phyloP scores from a whole-genome alignment of 2,888 invertebrate genomes.

The Coenonympha glycerion region DNA sequence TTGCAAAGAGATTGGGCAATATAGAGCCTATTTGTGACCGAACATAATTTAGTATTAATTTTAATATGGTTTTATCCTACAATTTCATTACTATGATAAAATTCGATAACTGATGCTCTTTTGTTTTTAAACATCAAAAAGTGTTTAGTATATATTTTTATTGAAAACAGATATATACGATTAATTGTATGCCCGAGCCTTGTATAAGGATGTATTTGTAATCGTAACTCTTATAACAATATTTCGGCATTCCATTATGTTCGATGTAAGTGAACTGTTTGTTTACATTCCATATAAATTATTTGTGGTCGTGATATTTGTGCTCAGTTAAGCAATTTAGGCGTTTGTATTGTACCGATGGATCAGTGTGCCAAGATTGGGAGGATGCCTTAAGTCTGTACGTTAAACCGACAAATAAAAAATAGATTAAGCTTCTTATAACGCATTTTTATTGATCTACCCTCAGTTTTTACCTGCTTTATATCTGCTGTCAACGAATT shows the following conservation, averaged over 20 bases:
- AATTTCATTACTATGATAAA: too few relatives aligned
- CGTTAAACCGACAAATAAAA: slow-evolving; percentile 75
- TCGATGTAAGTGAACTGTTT: slow-evolving; percentile 36
- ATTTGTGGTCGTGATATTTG: slow-evolving; percentile 50
- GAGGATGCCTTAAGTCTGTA: slow-evolving; percentile 73
- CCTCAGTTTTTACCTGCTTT: not conserved
- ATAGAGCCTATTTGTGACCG: too few relatives aligned
- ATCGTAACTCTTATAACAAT: slow-evolving; percentile 19
- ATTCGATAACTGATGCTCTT: too few relatives aligned
- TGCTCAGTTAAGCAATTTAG: slow-evolving; percentile 41
- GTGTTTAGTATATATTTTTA: too few relatives aligned
- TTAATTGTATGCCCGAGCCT: not conserved
- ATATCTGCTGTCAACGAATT: not conserved
- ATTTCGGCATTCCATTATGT: slow-evolving; percentile 59
- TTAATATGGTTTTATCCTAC: too few relatives aligned
- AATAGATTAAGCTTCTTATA: slow-evolving; percentile 70
- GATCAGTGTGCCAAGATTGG: slow-evolving; percentile 72
- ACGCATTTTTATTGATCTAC: slow-evolving; percentile 44
- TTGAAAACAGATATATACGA: too few relatives aligned
- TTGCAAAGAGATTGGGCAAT: too few relatives aligned
- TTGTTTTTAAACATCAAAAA: too few relatives aligned
- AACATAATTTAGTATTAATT: too few relatives aligned
- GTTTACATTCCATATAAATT: slow-evolving; percentile 64
- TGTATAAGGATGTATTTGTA: slow-evolving; percentile 7
- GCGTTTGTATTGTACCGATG: slow-evolving; percentile 44